These are phyloP conservation scores for Calliphora vomitoria DNA, from an alignment of 2,888 invertebrate genomes.

Conservation along the genomic window DNA sequence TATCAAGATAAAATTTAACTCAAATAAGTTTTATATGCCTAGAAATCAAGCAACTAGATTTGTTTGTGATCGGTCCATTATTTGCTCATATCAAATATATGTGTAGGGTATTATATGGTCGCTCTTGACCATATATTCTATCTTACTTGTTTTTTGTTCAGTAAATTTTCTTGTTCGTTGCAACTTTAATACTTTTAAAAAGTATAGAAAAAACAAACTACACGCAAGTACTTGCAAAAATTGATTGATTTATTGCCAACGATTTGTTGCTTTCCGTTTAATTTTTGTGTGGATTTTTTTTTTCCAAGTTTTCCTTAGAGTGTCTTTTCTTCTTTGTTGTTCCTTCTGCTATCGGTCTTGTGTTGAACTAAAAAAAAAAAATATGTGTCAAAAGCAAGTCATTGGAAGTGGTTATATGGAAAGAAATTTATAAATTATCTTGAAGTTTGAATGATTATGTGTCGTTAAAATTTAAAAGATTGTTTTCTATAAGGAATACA, in stretches of 20 bases:
- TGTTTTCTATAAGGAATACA: slow-evolving; percentile 22
- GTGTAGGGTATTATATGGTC: too few species aligned
- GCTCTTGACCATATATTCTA: too few species aligned
- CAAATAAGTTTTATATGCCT: too few species aligned
- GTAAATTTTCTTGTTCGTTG: background rate
- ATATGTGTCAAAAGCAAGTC: slow-evolving; percentile 29
- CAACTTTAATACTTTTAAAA: background rate
- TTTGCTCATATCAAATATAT: too few species aligned
- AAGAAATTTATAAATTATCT: slow-evolving; percentile 22
- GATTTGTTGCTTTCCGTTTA: slow-evolving; percentile 5
- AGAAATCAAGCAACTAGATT: too few species aligned
- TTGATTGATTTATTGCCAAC: slow-evolving; percentile 13
- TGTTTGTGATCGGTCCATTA: too few species aligned
- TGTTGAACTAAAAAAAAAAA: background rate
- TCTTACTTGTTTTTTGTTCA: background rate
- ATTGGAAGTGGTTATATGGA: background rate
- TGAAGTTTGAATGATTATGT: slow-evolving; percentile 39
- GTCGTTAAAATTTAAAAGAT: slow-evolving; percentile 43
- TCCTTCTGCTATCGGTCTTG: background rate
- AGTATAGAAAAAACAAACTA: background rate
- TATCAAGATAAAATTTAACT: too few species aligned
- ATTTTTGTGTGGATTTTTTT: background rate
- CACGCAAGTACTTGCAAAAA: background rate
- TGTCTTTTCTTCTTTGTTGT: background rate
- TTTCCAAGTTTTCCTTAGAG: background rate